phyloP scores from a whole-genome alignment of 2,797 vertebrate genomes.

The Liparis tanakae region DNA sequence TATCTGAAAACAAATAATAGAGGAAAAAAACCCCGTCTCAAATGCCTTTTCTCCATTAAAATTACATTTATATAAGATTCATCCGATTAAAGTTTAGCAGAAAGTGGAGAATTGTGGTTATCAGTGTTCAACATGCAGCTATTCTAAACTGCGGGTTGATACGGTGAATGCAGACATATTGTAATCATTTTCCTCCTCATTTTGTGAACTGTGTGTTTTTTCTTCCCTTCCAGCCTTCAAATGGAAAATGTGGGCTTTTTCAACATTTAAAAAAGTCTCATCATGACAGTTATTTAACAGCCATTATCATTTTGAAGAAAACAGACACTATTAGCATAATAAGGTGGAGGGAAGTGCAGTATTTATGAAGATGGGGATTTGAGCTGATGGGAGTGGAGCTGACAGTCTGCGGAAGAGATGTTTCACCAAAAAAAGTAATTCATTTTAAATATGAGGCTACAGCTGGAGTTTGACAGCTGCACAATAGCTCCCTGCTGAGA shows the following conservation, averaged over 20 bases:
- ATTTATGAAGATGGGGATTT: constrained; percentile 42
- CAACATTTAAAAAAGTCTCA: constrained; percentile 1
- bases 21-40: not conserved
- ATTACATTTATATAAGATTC: not conserved
- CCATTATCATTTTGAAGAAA: constrained; percentile 20
- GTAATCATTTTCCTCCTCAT: not conserved
- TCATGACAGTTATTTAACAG: constrained; percentile 25
- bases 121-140: not conserved
- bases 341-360: constrained; percentile 37
- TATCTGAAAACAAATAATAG: not conserved
- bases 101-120: not conserved
- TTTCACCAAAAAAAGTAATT: constrained; percentile 46
- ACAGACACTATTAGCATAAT: constrained; percentile 46
- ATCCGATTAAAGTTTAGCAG: not conserved
- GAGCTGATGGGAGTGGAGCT: constrained; percentile 21
- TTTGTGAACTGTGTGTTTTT: not conserved
- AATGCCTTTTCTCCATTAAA: not conserved
- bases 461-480: constrained; percentile 35
- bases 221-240: not conserved
- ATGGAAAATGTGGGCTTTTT: not conserved
- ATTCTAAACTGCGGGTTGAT: not conserved
- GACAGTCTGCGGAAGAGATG: constrained; percentile 22
- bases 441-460: constrained; percentile 30
- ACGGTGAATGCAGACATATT: not conserved
- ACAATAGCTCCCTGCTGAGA: constrained; percentile 19